These are phyloP conservation scores for Holocentrus rufus DNA, from an alignment of 2,797 vertebrate genomes.

Conservation along the genomic window DNA sequence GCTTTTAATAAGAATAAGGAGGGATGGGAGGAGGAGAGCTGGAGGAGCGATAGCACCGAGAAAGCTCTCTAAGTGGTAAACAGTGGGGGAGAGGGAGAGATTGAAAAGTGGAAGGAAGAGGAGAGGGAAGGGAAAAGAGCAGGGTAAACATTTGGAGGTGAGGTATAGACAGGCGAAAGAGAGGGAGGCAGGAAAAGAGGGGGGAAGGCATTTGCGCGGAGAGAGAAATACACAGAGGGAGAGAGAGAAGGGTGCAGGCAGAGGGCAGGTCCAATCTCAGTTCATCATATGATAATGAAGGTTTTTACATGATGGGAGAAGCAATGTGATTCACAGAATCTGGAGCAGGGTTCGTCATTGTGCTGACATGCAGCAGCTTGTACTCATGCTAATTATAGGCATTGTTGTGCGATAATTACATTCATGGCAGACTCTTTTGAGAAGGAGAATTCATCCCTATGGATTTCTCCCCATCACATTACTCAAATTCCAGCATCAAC, in stretches of 20 bases:
- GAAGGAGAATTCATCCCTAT: constrained; percentile 53
- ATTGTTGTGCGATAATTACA: constrained; percentile 66
- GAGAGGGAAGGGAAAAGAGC: constrained; percentile 21
- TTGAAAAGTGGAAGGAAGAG: neutral
- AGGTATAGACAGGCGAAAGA: constrained; percentile 25
- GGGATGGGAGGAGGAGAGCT: neutral
- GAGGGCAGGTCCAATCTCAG: constrained; percentile 31
- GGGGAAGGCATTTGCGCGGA: neutral
- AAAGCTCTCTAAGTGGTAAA: constrained; percentile 46
- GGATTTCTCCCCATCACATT: constrained; percentile 43
- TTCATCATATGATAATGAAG: constrained; percentile 52
- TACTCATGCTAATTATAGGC: constrained; percentile 60
- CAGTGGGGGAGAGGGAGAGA: constrained; percentile 1
- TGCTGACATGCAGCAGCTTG: constrained; percentile 48
- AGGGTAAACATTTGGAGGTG: constrained; percentile 20
- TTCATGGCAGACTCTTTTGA: constrained; percentile 57
- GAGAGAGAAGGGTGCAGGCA: constrained; percentile 18
- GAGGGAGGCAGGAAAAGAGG: neutral
- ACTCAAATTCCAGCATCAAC: constrained; percentile 34
- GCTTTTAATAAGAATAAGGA: constrained; percentile 57
- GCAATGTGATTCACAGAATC: constrained; percentile 50
- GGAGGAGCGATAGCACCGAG: constrained; percentile 23
- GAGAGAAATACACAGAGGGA: constrained; percentile 32
- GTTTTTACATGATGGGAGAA: constrained; percentile 38
- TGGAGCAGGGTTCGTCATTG: constrained; percentile 45